Conservation (phyloP, 2,113 vertebrate species). For the Ifrita kowaldi region DNA sequence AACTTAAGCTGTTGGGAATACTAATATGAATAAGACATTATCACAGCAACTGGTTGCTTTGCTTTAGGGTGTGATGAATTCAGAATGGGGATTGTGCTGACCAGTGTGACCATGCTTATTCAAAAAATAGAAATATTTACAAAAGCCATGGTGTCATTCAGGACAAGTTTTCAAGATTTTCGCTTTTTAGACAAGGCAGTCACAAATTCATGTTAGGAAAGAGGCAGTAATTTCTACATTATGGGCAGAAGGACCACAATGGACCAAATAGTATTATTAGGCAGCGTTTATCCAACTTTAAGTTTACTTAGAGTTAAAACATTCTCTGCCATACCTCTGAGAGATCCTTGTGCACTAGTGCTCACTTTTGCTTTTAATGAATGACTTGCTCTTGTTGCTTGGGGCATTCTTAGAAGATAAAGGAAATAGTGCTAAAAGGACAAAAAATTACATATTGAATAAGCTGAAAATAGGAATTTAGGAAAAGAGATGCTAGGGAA, state of each 20-base stretch:
- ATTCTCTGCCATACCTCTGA: neutral
- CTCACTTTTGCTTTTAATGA: neutral
- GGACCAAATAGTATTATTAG: neutral
- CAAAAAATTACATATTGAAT: neutral
- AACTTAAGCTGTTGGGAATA: neutral
- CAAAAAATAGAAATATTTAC: neutral
- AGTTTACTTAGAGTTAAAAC: neutral
- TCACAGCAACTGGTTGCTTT: neutral
- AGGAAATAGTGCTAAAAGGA: neutral
- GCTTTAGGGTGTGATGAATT: neutral
- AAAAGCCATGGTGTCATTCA: neutral
- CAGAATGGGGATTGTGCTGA: neutral
- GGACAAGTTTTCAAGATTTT: neutral
- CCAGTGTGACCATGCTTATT: neutral
- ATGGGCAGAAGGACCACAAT: neutral
- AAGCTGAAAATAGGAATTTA: neutral
- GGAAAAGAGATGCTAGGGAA: neutral
- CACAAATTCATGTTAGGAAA: neutral
- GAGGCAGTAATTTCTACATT: neutral
- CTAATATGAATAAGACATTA: neutral
- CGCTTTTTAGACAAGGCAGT: neutral
- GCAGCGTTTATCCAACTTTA: neutral
- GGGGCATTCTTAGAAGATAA: neutral
- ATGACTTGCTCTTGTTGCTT: neutral
- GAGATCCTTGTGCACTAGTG: neutral